These are phyloP conservation scores for Orchestes rusci DNA, from an alignment of 2,888 invertebrate genomes.

Conservation along the genomic window DNA sequence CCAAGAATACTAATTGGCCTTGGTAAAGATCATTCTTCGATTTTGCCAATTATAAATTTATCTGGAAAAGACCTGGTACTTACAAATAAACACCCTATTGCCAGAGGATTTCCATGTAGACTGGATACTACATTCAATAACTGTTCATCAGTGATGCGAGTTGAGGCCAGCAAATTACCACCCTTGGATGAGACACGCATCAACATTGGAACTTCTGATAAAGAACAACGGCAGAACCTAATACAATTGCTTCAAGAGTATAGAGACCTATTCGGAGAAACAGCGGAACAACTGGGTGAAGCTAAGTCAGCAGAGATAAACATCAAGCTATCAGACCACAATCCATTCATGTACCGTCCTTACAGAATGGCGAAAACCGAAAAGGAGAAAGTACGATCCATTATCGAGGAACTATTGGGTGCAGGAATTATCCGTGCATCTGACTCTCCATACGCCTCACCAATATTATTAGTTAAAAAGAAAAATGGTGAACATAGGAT, in stretches of 20 bases:
- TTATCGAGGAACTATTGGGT: constrained; percentile 6
- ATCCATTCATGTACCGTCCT: constrained; percentile 9
- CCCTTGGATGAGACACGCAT: neutral
- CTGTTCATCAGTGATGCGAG: neutral
- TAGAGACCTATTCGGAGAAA: constrained; percentile 8
- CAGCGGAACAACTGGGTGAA: constrained; percentile 5
- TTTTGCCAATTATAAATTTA: constrained; percentile 10
- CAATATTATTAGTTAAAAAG: too few species aligned
- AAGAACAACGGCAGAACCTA: neutral
- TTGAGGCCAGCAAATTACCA: neutral
- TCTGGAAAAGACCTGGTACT: constrained; percentile 3
- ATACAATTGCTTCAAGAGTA: constrained; percentile 6
- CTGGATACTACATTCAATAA: neutral
- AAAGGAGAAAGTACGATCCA: too few species aligned
- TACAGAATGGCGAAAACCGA: neutral
- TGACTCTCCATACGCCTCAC: constrained; percentile 5
- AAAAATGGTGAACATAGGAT: too few species aligned
- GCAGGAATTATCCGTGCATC: constrained; percentile 3
- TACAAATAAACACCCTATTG: constrained; percentile 3
- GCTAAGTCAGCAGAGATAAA: constrained; percentile 11
- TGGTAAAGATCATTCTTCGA: neutral
- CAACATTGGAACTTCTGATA: constrained; percentile 8
- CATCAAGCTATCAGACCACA: constrained; percentile 7
- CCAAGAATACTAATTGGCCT: constrained; percentile 3
- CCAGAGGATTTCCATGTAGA: constrained; percentile 2